Base-by-base conservation (phyloP, 2,888 invertebrate species). In the Dolichomitus sp. region DNA sequence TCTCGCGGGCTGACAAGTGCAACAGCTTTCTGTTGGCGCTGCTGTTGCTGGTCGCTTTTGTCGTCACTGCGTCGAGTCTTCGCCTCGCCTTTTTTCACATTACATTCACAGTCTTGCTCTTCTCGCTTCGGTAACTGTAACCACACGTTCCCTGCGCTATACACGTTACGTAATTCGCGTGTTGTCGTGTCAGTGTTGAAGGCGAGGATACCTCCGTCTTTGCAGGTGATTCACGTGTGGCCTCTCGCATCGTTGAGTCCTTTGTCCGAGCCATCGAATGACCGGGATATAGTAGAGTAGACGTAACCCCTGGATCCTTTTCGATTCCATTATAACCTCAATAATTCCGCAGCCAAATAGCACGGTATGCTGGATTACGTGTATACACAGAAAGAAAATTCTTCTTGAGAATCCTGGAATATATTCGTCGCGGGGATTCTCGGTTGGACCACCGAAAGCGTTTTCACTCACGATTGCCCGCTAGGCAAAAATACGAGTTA, bases 1-100 rank as follows among this genome's bases (percentile, higher is more conserved):
- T 79, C 81, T 83, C 61, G 70, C 80, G 69, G 74, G 76, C 84
- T 84, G 84, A 86, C 86, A 86, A 86, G 86, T 86, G 86, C 86
- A 84, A 37, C 81, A 72, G 80, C 66, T 76, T 80, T 70, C 30
- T 33, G 33, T 17, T 59, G 37, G 12, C 14, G 33, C 9, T 57
- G 57, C 14, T 27, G 52, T 27, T 80, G n/a, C 70, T 79, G 76
- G 45, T 40, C 66, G 73, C 80, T 74, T 78, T 82, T 84, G 80
- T 82, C 70, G 65, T 86, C 63, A 66, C 59, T 66, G 30, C 77
- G 42, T 17, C 70, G 50, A 81, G 68, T 81, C 63, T 70, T 79
- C 82, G 73, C 59, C 72, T 33, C 69, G 79, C 45, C 73, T 40
- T 52, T 75, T 74, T 75, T 75, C 78, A 59, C 79, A 70, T 79